A percentile compares a stretch with the other conserved stretches of the same genome.
Conservation (phyloP, 2,797 vertebrate species). For the Rhynchonycteris naso region DNA sequence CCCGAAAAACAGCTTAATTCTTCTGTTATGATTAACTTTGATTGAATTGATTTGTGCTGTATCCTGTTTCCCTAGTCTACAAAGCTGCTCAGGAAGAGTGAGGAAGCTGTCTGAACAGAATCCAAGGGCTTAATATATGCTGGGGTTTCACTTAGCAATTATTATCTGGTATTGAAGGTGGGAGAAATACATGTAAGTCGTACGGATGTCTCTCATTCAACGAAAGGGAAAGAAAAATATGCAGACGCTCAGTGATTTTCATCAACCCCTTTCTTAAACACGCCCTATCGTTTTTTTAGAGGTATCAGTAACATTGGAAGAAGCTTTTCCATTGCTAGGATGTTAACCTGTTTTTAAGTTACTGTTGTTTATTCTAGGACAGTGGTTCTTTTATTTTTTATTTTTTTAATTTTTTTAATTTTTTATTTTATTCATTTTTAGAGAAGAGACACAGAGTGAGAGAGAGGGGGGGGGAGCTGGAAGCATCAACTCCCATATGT, state of each 20-base stretch:
- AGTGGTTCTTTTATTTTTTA: no score
- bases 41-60: conserved; percentile 77
- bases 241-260: conserved; percentile 62
- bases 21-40: conserved; percentile 78
- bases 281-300: conserved; percentile 63
- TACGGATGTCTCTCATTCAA: conserved; percentile 71
- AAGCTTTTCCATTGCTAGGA: background rate
- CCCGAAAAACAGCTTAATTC: conserved; percentile 76
- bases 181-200: conserved; percentile 67
- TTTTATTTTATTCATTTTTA: no score
- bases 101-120: conserved; percentile 77
- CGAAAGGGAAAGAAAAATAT: conserved; percentile 67
- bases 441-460: no score
- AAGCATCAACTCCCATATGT: no score
- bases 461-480: no score
- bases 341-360: conserved; percentile 37
- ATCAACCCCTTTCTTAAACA: conserved; percentile 72
- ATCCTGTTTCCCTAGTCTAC: conserved; percentile 74
- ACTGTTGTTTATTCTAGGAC: background rate
- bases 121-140: conserved; percentile 78
- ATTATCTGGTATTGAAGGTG: conserved; percentile 74
- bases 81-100: conserved; percentile 72
- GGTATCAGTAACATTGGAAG: conserved; percentile 50
- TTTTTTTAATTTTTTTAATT: no score
- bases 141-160: conserved; percentile 79